Conservation (phyloP, 2,888 invertebrate genomes). For the Heliothis peltigera region DNA sequence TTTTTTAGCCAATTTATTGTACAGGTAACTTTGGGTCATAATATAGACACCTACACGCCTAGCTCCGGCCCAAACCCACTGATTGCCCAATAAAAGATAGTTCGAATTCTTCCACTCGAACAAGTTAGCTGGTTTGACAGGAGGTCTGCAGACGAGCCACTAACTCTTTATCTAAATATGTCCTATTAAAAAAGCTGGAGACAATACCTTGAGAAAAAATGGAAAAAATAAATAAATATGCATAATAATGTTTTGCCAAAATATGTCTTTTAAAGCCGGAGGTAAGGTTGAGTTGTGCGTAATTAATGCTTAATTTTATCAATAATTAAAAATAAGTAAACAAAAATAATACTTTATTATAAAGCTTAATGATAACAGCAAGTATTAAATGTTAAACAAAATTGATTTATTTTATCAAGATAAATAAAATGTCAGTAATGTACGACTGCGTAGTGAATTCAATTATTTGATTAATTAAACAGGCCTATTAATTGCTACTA, state of each 20-base stretch:
- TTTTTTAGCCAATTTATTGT: slow-evolving; percentile 39
- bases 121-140: slow-evolving; percentile 52
- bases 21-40: slow-evolving; percentile 40
- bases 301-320: no score
- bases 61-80: slow-evolving; percentile 48
- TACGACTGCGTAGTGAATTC: slow-evolving; percentile 15
- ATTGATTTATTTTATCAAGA: slow-evolving; percentile 24
- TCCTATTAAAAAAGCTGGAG: background rate
- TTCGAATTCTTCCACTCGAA: slow-evolving; percentile 65
- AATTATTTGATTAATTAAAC: slow-evolving; percentile 31
- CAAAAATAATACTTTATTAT: no score
- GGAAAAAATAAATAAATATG: background rate
- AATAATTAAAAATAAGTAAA: no score
- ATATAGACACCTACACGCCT: slow-evolving; percentile 49
- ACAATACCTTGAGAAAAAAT: background rate
- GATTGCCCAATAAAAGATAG: slow-evolving; percentile 67
- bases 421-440: slow-evolving; percentile 21
- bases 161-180: slow-evolving; percentile 6
- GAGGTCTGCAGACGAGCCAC: slow-evolving; percentile 40
- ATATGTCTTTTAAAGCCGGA: background rate
- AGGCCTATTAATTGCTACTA: slow-evolving; percentile 17
- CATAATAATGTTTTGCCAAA: background rate
- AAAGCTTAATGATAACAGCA: background rate
- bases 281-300: no score
- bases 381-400: slow-evolving; percentile 4